Percentiles rank a stretch among this genome's conserved stretches.
Conservation (phyloP, 1,140 invertebrate genomes). For the Drosophila carrolli region DNA sequence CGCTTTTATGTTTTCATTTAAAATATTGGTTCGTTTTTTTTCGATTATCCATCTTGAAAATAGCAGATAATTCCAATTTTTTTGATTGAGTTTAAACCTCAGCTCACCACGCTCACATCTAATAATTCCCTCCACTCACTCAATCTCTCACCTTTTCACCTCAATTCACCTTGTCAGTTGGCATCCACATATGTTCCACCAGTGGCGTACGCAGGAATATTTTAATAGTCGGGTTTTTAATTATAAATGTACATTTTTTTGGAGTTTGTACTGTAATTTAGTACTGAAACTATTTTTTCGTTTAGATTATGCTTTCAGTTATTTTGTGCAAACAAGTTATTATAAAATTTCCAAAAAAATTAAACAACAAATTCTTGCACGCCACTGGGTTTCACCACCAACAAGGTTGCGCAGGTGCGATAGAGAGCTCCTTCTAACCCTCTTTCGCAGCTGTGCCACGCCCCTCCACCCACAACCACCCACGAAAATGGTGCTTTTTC, state of each 20-base stretch:
- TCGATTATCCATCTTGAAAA: constrained; percentile 32
- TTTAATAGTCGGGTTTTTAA: neutral
- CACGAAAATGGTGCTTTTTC: constrained; percentile 80
- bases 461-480: constrained; percentile 7
- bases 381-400: constrained; percentile 5
- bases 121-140: constrained; percentile 15
- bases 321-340: too few relatives aligned
- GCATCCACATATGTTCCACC: constrained; percentile 29
- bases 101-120: constrained; percentile 22
- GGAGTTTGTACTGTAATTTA: too few relatives aligned
- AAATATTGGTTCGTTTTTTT: constrained; percentile 27
- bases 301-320: too few relatives aligned
- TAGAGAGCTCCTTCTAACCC: constrained; percentile 11
- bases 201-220: neutral
- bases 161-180: constrained; percentile 5
- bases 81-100: constrained; percentile 21
- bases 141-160: constrained; percentile 9
- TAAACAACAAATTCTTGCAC: neutral
- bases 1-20: constrained; percentile 36
- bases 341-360: too few relatives aligned
- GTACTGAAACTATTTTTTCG: too few relatives aligned
- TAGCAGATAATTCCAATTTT: constrained; percentile 21
- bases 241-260: neutral
- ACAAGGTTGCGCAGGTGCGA: constrained; percentile 33
- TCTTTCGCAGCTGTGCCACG: constrained; percentile 29